Percentiles rank a stretch among this genome's conserved stretches.
Conservation (phyloP, 2,797 vertebrate genomes). For the Enteromius anoplus region DNA sequence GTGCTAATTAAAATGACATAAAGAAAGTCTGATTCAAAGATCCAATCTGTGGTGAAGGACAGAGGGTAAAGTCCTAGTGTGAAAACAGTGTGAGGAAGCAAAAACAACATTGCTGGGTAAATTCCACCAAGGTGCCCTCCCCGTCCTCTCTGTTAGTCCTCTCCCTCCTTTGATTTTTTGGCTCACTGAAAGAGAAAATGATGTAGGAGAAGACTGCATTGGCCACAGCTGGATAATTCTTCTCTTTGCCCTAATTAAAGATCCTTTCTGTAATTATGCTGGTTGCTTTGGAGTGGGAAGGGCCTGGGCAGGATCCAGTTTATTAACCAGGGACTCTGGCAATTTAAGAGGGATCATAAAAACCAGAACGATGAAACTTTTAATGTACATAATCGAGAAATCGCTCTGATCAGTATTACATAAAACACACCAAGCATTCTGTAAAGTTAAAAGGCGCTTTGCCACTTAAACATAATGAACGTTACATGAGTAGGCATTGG, state of each 20-base stretch:
- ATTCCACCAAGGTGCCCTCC: constrained; percentile 48
- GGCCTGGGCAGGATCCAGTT: constrained; percentile 61
- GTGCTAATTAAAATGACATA: background rate
- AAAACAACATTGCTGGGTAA: constrained; percentile 37
- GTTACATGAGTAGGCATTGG: background rate
- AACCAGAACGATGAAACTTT: constrained; percentile 54
- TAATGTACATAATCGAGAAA: constrained; percentile 51
- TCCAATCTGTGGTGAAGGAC: constrained; percentile 21
- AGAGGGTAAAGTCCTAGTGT: constrained; percentile 19
- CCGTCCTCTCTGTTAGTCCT: constrained; percentile 36
- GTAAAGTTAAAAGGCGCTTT: constrained; percentile 16
- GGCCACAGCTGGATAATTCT: constrained; percentile 63
- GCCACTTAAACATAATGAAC: background rate
- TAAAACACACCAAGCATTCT: background rate
- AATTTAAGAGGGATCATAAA: constrained; percentile 60
- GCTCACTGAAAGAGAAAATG: constrained; percentile 59
- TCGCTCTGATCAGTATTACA: constrained; percentile 39
- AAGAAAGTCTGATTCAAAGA: background rate
- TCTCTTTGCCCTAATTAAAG: constrained; percentile 68
- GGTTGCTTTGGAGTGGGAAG: constrained; percentile 60
- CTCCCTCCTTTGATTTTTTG: constrained; percentile 57
- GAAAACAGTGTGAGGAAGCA: constrained; percentile 23
- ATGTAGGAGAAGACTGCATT: constrained; percentile 56
- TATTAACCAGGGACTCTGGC: constrained; percentile 62
- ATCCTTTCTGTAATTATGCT: constrained; percentile 65